Conservation (phyloP, 1,140 invertebrate genomes). For the Elysia chlorotica region DNA sequence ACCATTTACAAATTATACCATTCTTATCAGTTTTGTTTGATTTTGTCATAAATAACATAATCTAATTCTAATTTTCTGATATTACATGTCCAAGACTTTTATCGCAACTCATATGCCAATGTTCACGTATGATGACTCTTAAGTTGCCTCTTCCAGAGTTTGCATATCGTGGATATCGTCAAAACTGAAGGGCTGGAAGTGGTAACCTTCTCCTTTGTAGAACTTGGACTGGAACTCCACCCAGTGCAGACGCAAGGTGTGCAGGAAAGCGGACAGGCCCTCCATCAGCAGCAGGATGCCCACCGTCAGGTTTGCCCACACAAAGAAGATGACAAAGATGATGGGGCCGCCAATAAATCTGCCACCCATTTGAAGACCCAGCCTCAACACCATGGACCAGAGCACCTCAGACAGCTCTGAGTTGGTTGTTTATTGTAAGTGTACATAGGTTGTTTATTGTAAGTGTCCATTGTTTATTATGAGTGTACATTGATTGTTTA, state of each 20-base stretch:
- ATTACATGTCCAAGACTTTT: no score
- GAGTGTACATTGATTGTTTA: no score
- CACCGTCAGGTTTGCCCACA: slow-evolving; percentile 86
- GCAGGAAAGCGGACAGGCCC: slow-evolving; percentile 96
- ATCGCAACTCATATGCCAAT: no score
- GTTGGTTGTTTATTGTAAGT: no score
- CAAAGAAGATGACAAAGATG: slow-evolving; percentile 79
- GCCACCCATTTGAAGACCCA: slow-evolving; percentile 71
- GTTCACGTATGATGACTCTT: no score
- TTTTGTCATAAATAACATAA: no score
- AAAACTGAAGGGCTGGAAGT: slow-evolving; percentile 94
- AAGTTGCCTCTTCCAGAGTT: slow-evolving; percentile 40
- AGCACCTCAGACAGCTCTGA: slow-evolving; percentile 96
- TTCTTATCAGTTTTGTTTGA: no score
- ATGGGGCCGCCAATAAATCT: slow-evolving; percentile 66
- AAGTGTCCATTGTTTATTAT: no score
- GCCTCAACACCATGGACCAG: slow-evolving; percentile 92
- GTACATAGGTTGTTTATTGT: no score
- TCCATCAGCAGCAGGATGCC: slow-evolving; percentile 94
- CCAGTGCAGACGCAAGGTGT: slow-evolving; percentile 98
- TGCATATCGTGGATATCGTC: slow-evolving; percentile 76
- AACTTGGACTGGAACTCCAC: slow-evolving; percentile 99
- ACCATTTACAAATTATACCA: no score
- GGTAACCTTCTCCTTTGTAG: slow-evolving; percentile 87
- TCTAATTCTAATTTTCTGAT: no score